Conservation (phyloP, 2,113 vertebrate species). For the Ammodytes dubius region DNA sequence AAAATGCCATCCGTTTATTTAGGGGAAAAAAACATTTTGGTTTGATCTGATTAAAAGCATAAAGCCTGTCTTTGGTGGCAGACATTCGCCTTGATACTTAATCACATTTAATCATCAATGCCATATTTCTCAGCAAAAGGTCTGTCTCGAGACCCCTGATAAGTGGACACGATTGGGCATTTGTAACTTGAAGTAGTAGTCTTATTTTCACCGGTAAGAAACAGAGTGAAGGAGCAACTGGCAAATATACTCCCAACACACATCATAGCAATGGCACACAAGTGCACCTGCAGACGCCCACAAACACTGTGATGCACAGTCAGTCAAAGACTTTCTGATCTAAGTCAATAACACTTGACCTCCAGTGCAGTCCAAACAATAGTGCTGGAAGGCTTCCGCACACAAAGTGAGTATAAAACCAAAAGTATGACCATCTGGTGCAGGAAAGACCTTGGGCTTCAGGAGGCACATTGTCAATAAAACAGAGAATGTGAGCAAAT, state of each 20-base stretch:
- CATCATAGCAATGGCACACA: conserved; percentile 34
- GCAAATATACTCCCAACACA: conserved; percentile 32
- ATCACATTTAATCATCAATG: conserved; percentile 30
- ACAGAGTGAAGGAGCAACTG: conserved; percentile 7
- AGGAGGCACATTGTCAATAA: conserved; percentile 1
- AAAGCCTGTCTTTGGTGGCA: conserved; percentile 2
- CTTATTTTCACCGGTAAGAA: conserved; percentile 14
- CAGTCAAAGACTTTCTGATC: conserved; percentile 35
- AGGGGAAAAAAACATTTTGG: conserved; percentile 29
- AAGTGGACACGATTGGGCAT: conserved; percentile 8
- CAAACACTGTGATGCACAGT: neutral
- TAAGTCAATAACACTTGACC: conserved; percentile 43
- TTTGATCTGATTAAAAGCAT: conserved; percentile 37
- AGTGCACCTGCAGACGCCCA: conserved; percentile 50
- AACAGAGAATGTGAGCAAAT: conserved; percentile 9
- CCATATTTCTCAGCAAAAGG: conserved; percentile 13
- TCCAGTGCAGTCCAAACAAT: neutral
- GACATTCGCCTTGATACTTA: neutral
- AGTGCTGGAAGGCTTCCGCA: neutral
- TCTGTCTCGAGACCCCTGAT: conserved; percentile 5
- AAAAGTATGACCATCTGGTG: conserved; percentile 5
- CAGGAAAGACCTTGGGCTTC: conserved; percentile 1
- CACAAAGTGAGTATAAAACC: neutral
- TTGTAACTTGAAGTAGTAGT: conserved; percentile 19
- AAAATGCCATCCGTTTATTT: conserved; percentile 37